A percentile compares a stretch with the other conserved stretches of the same genome.
Evolutionary conservation across 2,888 invertebrate species (phyloP).

Genomic region (Pterobdella sp.): DNA sequence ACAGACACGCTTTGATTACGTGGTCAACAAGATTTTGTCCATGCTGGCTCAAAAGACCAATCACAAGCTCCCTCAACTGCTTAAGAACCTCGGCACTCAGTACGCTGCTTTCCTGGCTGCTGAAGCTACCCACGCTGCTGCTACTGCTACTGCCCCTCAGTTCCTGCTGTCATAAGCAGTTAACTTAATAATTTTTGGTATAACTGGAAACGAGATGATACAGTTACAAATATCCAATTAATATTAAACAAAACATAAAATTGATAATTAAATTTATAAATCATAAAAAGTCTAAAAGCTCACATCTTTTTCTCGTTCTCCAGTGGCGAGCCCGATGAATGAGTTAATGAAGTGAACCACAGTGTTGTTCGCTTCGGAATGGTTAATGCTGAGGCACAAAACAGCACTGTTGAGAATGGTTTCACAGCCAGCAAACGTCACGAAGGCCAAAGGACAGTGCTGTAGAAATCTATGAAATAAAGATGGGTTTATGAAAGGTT

Average conservation of each 20-base stretch:
- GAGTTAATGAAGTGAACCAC: constrained; percentile 93
- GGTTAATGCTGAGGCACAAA: constrained; percentile 75
- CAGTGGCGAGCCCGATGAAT: constrained; percentile 55
- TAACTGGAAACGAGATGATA: no score
- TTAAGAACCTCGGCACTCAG: constrained; percentile 8
- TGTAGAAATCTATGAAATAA: constrained; percentile 63
- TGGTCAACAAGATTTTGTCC: constrained; percentile 5
- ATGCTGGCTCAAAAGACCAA: constrained; percentile 12
- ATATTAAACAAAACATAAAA: neutral
- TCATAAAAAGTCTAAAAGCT: no score
- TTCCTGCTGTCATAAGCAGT: constrained; percentile 16
- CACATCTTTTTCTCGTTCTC: constrained; percentile 5
- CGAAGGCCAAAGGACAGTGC: constrained; percentile 72
- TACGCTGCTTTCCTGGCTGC: neutral
- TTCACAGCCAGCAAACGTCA: constrained; percentile 66
- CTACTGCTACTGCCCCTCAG: constrained; percentile 9
- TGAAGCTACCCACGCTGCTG: constrained; percentile 15
- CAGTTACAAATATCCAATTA: no score
- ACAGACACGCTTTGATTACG: constrained; percentile 23
- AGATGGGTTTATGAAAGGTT: neutral
- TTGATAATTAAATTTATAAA: neutral
- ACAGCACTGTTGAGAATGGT: constrained; percentile 74
- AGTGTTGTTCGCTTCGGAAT: constrained; percentile 87
- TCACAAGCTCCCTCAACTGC: constrained; percentile 11
- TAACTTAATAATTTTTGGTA: neutral